Base-by-base conservation (phyloP, 1,140 invertebrate species). In the Drosophila tropicalis region DNA sequence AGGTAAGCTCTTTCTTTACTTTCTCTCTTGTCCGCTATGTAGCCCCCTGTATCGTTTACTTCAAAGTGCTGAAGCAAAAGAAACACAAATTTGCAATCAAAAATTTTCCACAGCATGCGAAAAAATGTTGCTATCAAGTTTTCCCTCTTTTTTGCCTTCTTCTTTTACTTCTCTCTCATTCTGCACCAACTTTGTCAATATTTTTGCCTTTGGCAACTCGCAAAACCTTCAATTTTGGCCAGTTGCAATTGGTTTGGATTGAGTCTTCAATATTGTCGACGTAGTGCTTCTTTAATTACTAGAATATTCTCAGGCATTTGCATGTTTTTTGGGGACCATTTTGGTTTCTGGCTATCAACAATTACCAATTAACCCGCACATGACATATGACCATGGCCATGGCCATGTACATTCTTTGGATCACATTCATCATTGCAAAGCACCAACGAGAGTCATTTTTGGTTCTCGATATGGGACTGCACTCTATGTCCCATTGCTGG, bases 81-180 rank as follows among this genome's bases (percentile, higher is more conserved):
- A 77, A 81, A 89, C 76, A 84, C 76, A 80, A 80, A 80, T 77
- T 87, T 89, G 83, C 83, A 87, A 87, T 87, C 84, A 89, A 84
- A 72, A 83, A 74, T 77, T 71, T 77, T 69, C 55, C 51, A n/a
- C 67, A 71, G 40, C 34, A 65, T 68, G 58, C 41, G 17, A 51
- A 62, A 66, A 62, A 63, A 66, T 39, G 66, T 63, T 62, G 62
- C 57, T 39, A 17, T 56, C 51, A 19, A 51, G 39, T 63, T 36
- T 69, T 44, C 39, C 56, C 44, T 19, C 36, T 57, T 62, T 58
- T 60, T 63, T 58, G 39, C 17, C 47, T 39, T 34, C 62, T 63
- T 17, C 36, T 47, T 25, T 10, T 4, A 41, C 41, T 17, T 62
- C 17, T 17, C 47, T 17, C 41, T 12, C 25, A 6, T n/a, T 15